These are phyloP conservation scores for Bufo gargarizans DNA, from an alignment of 2,113 vertebrate species.

Conservation along the genomic window DNA sequence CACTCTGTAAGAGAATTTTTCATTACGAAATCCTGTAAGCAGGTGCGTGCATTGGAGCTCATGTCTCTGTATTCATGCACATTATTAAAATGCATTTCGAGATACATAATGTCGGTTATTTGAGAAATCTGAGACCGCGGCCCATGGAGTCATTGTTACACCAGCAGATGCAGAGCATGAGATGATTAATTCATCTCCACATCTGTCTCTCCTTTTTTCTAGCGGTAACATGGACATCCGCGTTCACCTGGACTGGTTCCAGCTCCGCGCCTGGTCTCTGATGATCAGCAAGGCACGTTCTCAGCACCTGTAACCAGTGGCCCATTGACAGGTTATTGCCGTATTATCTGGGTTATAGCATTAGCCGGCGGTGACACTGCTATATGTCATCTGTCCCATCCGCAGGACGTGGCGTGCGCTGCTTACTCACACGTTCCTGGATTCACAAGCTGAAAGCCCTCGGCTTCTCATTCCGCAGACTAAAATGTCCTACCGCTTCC, in stretches of 20 bases:
- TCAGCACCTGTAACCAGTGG: constrained; percentile 11
- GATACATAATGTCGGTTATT: constrained; percentile 20
- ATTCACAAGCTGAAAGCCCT: constrained; percentile 64
- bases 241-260: constrained; percentile 15
- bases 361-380: constrained; percentile 64
- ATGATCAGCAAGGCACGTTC: neutral
- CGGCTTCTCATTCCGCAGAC: constrained; percentile 61
- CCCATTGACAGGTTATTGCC: neutral
- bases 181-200: constrained; percentile 46
- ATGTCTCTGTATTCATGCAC: neutral
- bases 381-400: constrained; percentile 61
- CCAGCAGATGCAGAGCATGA: constrained; percentile 17
- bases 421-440: constrained; percentile 63
- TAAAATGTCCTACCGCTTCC: constrained; percentile 68
- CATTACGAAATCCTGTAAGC: neutral
- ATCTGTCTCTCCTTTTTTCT: constrained; percentile 31
- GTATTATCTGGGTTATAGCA: constrained; percentile 63
- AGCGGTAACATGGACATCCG: constrained; percentile 23
- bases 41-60: neutral
- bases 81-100: neutral
- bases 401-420: constrained; percentile 63
- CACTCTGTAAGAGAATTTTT: neutral
- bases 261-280: neutral
- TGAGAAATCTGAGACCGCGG: constrained; percentile 2
- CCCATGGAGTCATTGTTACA: constrained; percentile 24